These are phyloP conservation scores for Acanthacorydalis orientalis DNA, from an alignment of 2,888 invertebrate genomes.

Conservation along the genomic window DNA sequence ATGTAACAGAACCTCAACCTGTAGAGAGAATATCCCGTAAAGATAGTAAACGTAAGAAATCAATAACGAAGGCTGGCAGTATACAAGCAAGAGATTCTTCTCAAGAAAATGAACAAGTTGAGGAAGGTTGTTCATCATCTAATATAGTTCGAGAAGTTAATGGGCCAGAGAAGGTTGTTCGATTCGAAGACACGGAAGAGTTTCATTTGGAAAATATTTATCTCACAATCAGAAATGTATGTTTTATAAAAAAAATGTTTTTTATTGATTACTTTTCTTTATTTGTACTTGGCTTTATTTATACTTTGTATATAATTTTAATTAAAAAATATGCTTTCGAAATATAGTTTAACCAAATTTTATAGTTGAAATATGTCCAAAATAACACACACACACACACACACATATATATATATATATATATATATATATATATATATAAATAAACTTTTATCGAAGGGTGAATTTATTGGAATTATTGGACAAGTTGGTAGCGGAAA, in stretches of 20 bases:
- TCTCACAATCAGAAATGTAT: conserved; percentile 27
- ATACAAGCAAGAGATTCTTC: conserved; percentile 3
- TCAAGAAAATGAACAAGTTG: conserved; percentile 19
- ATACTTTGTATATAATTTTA: too few relatives aligned
- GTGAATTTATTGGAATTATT: conserved; percentile 69
- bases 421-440: not conserved
- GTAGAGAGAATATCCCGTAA: conserved; percentile 20
- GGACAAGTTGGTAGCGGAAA: conserved; percentile 89
- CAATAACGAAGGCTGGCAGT: too few relatives aligned
- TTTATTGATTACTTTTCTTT: too few relatives aligned
- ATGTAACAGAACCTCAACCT: conserved; percentile 9
- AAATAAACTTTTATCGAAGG: conserved; percentile 29
- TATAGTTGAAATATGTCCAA: conserved; percentile 12
- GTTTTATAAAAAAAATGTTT: conserved; percentile 6
- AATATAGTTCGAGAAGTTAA: conserved; percentile 7
- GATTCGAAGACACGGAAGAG: conserved; percentile 15
- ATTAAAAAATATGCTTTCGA: too few relatives aligned
- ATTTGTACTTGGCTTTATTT: too few relatives aligned
- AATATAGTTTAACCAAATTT: too few relatives aligned
- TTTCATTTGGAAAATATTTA: conserved; percentile 26
- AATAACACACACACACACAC: not conserved
- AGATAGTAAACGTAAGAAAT: conserved; percentile 31
- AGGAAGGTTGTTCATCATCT: conserved; percentile 1
- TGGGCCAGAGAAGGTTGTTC: conserved; percentile 8
- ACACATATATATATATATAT: not conserved